These are phyloP conservation scores for Dryobota labecula DNA, from an alignment of 2,888 invertebrate genomes.

Conservation along the genomic window DNA sequence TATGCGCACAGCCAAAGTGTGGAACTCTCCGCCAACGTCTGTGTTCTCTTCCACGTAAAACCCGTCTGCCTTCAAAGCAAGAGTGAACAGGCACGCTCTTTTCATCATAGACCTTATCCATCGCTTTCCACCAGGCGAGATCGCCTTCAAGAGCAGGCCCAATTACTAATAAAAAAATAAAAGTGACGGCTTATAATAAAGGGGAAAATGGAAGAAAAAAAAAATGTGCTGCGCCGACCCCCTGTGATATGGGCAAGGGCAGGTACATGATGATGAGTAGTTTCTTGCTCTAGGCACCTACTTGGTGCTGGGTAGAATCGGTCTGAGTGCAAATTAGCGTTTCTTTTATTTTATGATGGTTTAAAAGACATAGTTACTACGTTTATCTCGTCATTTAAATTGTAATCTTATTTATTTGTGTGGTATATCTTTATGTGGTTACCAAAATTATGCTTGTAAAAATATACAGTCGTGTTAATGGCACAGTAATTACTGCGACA, in stretches of 20 bases:
- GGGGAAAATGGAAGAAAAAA: neutral
- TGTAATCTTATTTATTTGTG: slow-evolving; percentile 23
- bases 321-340: slow-evolving; percentile 22
- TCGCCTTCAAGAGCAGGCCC: too few relatives aligned
- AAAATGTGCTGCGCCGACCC: neutral
- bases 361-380: neutral
- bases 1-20: too few relatives aligned
- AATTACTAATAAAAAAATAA: too few relatives aligned
- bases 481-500: neutral
- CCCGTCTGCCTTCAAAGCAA: too few relatives aligned
- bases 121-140: too few relatives aligned
- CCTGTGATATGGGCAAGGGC: neutral
- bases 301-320: neutral
- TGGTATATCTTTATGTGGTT: slow-evolving; percentile 23
- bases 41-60: too few relatives aligned
- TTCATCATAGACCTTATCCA: too few relatives aligned
- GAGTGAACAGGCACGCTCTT: too few relatives aligned
- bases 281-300: neutral
- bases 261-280: too few relatives aligned
- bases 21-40: too few relatives aligned
- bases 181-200: too few relatives aligned
- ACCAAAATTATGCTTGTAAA: neutral
- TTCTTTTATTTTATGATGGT: slow-evolving; percentile 15
- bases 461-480: neutral
- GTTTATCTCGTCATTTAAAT: slow-evolving; percentile 22